Base-by-base conservation (phyloP, 1,140 invertebrate genomes). In the Pararge aegeria region DNA sequence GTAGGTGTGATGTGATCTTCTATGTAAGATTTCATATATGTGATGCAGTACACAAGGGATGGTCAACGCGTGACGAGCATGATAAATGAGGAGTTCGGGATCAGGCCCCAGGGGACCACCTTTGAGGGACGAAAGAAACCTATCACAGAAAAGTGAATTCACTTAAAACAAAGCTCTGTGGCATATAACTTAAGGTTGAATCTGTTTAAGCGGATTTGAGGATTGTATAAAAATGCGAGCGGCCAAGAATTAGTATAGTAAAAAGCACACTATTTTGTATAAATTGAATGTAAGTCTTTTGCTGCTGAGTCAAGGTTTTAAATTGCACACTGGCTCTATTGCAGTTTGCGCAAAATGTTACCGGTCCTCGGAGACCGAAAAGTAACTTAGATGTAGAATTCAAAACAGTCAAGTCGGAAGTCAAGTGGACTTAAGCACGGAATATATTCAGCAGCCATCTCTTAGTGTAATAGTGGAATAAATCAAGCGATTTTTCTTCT, bases 1-100 rank as follows among this genome's bases (percentile, higher is more conserved):
- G 58, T 67, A 66, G 61, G 68, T 64, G 61, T 57, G 54, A 68
- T 61, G 57, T 64, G 63, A 62, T 64, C 54, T 64, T 63, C 64
- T 67, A 64, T 70, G 68, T 70, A 64, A 72, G 70, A 72, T 74
- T 80, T 71, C 78, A 66, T 83, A 80, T 83, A 79, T 72, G 69
- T 73, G 67, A 62, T 70, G 68, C 73, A 75, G 75, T 83, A 78
- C 70, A 75, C 85, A 82, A 81, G 80, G 79, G 80, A 88, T 85
- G 83, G 83, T 80, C 83, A 86, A 75, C 78, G 77, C 85, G 83
- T 87, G 85, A 85, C 83, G 81, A 79, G 83, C 71, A 82, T 87
- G 78, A 83, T 85, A 80, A 83, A 86, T 86, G 80, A 78, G 71
- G 72, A 79, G 68, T 79, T 76, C 74, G 75, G 78, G 83, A 81